Evolutionary conservation across 1,140 invertebrate species (phyloP), one percentile per base, ranked within the genome.

Genomic region (Drosophila lacteicornis): DNA sequence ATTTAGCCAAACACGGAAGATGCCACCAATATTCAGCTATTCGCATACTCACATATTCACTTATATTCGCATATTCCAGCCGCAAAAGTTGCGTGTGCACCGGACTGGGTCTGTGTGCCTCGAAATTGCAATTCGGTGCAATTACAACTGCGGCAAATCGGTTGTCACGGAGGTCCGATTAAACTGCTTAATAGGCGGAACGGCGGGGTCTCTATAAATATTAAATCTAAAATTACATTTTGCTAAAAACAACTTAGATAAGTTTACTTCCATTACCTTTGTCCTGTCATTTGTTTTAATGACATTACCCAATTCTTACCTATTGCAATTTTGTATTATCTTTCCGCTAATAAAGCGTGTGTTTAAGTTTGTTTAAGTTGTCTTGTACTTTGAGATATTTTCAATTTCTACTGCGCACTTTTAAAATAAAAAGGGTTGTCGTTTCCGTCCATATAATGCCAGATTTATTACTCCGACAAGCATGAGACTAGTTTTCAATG

Each of bases 181-280:
- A 84, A 43, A 27, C 59, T 36, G 73, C 59, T 65, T 80, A 84
- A 85, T 77, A 62, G 55, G 25, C 53, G 82, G 81, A 84, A 84
- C 81, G 55, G 33, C 33, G 33, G 33, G 43, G 33, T 56, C 43
- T 49, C 63, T 73, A 65, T 75, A 45, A 62, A 79, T 66, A 58
- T 56, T 43, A 76, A 66, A 80, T 61, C 61, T 73, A 13, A 25
- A 36, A 73, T 27, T 43, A 36, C 49, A 51, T 45, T 38, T 25
- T 11, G 30, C 33, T 5, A 56, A 67, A 63, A 51, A 76, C 36
- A 38, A 60, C 47, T 70, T 9, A n/a, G 55, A 27, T 2, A 45
- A 50, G 9, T 40, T 38, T 15, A 17, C 15, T 56, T 61, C 46
- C 27, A 15, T 15, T 47, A 57, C 27, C 49, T 46, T 57, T 59